A percentile compares a stretch with the other conserved stretches of the same genome.
phyloP scores from a whole-genome alignment of 2,888 invertebrate species.

The Seira sanloemensis region DNA sequence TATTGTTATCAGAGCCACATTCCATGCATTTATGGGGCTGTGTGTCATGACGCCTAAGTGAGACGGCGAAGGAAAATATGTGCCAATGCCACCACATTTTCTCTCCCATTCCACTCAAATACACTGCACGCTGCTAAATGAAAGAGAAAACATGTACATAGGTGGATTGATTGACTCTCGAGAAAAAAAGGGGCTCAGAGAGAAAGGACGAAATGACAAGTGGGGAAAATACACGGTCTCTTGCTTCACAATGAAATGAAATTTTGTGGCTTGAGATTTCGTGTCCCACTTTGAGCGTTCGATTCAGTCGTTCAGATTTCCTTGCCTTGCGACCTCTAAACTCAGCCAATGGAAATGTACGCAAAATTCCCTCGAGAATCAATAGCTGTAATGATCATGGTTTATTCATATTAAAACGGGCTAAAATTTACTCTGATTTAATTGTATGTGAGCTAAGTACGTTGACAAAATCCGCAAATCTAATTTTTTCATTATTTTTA shows the following conservation, averaged over 20 bases:
- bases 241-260: not conserved
- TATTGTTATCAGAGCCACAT: conserved; percentile 3
- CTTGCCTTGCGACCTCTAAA: too few species aligned
- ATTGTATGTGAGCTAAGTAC: too few species aligned
- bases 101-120: not conserved
- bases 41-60: conserved; percentile 6
- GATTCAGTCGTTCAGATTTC: too few species aligned
- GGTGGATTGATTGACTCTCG: conserved; percentile 15
- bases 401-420: too few species aligned
- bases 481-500: too few species aligned
- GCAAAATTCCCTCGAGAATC: too few species aligned
- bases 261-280: not conserved
- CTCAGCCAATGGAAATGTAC: too few species aligned
- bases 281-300: too few species aligned
- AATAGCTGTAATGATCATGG: too few species aligned
- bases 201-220: conserved; percentile 2
- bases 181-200: not conserved
- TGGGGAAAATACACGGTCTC: not conserved
- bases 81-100: conserved; percentile 19
- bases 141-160: conserved; percentile 15
- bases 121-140: not conserved
- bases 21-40: not conserved
- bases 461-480: too few species aligned
- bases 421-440: too few species aligned
- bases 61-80: too few species aligned